Conservation (phyloP, 2,113 vertebrate genomes). For the Orthonyx spaldingii region DNA sequence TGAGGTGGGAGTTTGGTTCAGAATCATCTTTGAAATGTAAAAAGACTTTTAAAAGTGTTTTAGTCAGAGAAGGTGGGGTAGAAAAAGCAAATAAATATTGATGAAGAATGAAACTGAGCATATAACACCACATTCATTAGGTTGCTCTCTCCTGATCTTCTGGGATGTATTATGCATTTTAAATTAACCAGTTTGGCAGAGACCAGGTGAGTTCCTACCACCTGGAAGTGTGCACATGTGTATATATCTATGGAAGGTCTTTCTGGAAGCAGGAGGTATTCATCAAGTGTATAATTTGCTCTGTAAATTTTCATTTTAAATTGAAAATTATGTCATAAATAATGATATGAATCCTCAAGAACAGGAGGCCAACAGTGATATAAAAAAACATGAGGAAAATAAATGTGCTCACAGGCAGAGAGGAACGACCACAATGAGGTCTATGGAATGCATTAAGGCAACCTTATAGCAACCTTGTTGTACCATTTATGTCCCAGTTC, state of each 20-base stretch:
- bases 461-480: background rate
- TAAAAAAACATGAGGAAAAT: background rate
- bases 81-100: slow-evolving; percentile 45
- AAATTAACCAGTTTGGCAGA: background rate
- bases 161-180: slow-evolving; percentile 9
- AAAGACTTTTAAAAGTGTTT: background rate
- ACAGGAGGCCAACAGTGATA: background rate
- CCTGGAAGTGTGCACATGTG: background rate
- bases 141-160: background rate
- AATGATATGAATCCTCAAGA: background rate
- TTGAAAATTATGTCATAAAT: background rate
- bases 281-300: background rate
- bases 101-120: background rate
- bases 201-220: background rate
- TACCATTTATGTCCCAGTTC: background rate
- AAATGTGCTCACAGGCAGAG: background rate
- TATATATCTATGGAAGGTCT: background rate
- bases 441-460: background rate
- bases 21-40: background rate
- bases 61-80: background rate
- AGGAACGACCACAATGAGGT: accelerated
- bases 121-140: background rate
- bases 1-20: background rate
- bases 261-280: background rate
- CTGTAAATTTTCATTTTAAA: slow-evolving; percentile 26